Conservation (phyloP, 1,140 invertebrate species). For the Drosophila sturtevanti region DNA sequence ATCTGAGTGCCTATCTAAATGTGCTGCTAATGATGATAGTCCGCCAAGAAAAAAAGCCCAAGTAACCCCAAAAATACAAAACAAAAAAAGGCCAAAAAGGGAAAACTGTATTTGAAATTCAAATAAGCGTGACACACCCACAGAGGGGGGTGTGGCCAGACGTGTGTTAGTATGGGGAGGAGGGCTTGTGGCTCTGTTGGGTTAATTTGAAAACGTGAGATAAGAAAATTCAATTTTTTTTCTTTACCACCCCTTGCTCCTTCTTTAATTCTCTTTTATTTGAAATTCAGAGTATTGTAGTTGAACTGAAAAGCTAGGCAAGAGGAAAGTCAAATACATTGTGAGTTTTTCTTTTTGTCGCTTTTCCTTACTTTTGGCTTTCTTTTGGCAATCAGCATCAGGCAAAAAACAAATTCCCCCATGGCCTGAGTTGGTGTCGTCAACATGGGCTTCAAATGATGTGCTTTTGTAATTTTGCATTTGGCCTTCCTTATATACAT, state of each 20-base stretch:
- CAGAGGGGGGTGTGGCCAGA: not conserved
- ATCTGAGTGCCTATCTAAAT: slow-evolving; percentile 46
- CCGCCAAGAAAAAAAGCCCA: slow-evolving; percentile 5
- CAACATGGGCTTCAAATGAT: slow-evolving; percentile 25
- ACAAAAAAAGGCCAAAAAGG: slow-evolving; percentile 4
- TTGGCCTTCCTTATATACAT: not conserved
- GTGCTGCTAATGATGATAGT: slow-evolving; percentile 62
- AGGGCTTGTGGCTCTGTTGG: slow-evolving; percentile 36
- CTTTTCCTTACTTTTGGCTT: slow-evolving; percentile 27
- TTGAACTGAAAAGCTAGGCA: not conserved
- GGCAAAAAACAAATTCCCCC: slow-evolving; percentile 57
- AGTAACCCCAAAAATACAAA: not conserved
- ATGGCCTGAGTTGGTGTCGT: slow-evolving; percentile 35
- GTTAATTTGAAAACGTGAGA: slow-evolving; percentile 73
- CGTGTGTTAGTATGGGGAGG: not conserved
- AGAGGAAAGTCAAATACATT: not conserved
- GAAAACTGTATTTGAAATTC: slow-evolving; percentile 19
- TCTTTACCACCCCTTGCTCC: not conserved
- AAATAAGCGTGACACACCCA: slow-evolving; percentile 16
- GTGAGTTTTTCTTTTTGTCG: not conserved
- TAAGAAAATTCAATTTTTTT: slow-evolving; percentile 68
- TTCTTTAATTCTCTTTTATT: not conserved
- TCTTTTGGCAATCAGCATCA: slow-evolving; percentile 70
- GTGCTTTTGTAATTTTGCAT: slow-evolving; percentile 55
- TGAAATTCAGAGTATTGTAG: not conserved